Base-by-base conservation (phyloP, 2,888 invertebrate species). In the Opisthograptis luteolata region DNA sequence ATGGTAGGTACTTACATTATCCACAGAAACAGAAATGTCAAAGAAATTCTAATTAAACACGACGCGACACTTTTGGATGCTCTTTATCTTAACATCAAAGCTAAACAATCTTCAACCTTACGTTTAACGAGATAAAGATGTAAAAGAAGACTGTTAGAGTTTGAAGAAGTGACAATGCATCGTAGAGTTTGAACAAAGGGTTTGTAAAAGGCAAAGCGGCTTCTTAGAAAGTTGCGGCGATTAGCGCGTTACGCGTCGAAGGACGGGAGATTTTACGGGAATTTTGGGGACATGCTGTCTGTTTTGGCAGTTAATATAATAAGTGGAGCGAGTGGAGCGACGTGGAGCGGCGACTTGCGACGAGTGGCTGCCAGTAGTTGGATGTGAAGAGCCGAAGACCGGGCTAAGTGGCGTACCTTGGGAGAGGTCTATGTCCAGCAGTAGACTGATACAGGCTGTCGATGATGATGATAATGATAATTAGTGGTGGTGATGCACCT, bases 211-310 rank as follows among this genome's bases (percentile, higher is more conserved):
- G n/a, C 45, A 25, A 85, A 85, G 76, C 79, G 79, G 68, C 71
- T 68, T 82, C 80, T 84, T 74, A 73, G 70, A 82, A 77, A 77
- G 76, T 79, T 76, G 64, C 76, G 73, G 76, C 75, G 81, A 81
- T 84, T 80, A 82, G 76, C 73, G 75, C 71, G 72, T 70, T 71
- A 74, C 73, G 76, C 69, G 76, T 73, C 55, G 65, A 65, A 53
- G 61, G 68, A 68, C 58, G 48, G 48, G 51, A 43, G 27, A 19
- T 15, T 45, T 37, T n/a, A 13, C 30, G 17, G 22, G 30, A 41
- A 30, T 14, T 19, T 1, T 8, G 13, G 7, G 35, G 4, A 9
- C 13, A 14, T 28, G n/a, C n/a, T n/a, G n/a, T n/a, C n/a, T n/a
- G n/a, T n/a, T n/a, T n/a, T n/a, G n/a, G n/a, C n/a, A n/a, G n/a